Base-by-base conservation (phyloP, 2,113 vertebrate genomes). In the Barbus barbus region DNA sequence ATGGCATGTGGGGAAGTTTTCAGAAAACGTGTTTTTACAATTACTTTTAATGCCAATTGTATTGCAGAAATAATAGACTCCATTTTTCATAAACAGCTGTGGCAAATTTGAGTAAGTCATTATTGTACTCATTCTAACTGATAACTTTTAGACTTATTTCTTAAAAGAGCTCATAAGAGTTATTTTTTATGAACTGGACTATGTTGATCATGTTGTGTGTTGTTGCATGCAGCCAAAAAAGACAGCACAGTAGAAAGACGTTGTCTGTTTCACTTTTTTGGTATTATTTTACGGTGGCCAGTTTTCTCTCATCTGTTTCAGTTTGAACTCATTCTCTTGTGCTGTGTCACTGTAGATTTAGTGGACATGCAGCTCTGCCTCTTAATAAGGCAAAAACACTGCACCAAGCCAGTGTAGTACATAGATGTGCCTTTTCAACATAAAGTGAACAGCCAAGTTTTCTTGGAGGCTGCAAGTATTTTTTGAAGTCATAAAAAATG, bases 401-500 rank as follows among this genome's bases (percentile, higher is more conserved):
- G 41, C 41, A 44, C 2, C 9, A 44, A 33, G 48, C 28, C 18
- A 53, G 33, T 53, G 9, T 31, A 33, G 46, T 31, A 33, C 46
- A 46, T 26, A 20, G 44, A 76, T 76, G 48, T 33, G 48, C 18
- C 3, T 38, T 58, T 78, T 36, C 3, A 58, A 38, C 36, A 58
- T 58, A 58, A 78, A 41, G 36, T 41, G 33, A 78, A 38, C 56
- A 41, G 53, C 76, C n/a, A 78, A 61, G n/a, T 78, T 78, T 24
- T 41, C n/a, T 61, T 78, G 75, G 8, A 77, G 22, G 5, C 31
- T 36, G 51, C 75, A 36, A 56, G 6, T 22, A 11, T 38, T 81
- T 41, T 78, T 81, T 73, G 71, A 46, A 81, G 51, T 77, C 33
- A 38, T 61, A 60, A 61, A 78, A 48, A 65, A 71, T 56, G 11